Evolutionary conservation across 2,888 invertebrate genomes (phyloP).

Genomic region (Calameuta idolon): DNA sequence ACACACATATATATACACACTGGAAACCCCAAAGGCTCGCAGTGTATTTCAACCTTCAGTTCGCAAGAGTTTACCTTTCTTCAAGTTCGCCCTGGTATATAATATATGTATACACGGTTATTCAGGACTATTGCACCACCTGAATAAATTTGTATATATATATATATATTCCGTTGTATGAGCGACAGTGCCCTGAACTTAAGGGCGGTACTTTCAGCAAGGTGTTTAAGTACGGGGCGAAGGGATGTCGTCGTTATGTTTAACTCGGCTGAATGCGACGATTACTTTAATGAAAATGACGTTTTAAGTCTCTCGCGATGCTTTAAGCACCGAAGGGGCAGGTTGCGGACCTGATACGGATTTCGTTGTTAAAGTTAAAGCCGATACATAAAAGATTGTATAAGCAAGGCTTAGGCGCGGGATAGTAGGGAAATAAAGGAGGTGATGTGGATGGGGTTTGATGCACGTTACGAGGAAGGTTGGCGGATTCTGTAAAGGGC

Average conservation of each 20-base stretch:
- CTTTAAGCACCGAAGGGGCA: background rate
- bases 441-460: background rate
- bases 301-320: background rate
- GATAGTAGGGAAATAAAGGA: background rate
- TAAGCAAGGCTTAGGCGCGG: constrained; percentile 10
- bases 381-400: constrained; percentile 22
- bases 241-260: background rate
- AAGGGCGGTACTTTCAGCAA: background rate
- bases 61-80: constrained; percentile 36
- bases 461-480: background rate
- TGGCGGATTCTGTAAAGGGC: background rate
- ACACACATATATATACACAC: background rate
- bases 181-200: background rate
- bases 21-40: background rate
- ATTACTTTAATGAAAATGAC: background rate
- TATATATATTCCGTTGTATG: background rate
- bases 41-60: background rate
- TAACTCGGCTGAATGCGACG: background rate
- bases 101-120: no score
- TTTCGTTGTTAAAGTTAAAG: constrained; percentile 2
- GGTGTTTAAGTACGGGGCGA: background rate
- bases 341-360: background rate
- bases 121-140: no score
- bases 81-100: constrained; percentile 24
- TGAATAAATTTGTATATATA: background rate